Conservation (phyloP, 64 coral and sea anemone species). For the Hydrozoanthus tunicans region DNA sequence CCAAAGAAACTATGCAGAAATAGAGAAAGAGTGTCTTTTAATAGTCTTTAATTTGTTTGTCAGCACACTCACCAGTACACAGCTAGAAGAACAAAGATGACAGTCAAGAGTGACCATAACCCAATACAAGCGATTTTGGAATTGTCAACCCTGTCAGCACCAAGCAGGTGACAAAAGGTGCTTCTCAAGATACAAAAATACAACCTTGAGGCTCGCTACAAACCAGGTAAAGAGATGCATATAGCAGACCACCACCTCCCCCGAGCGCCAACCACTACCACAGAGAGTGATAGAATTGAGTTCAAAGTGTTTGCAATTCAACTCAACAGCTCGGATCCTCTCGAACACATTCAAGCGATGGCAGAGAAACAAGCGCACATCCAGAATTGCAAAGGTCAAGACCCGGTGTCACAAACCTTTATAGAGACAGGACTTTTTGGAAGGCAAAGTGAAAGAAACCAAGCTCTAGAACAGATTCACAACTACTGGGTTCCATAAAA, state of each 20-base stretch:
- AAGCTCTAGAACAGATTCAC: constrained; percentile 43
- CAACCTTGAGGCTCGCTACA: constrained; percentile 41
- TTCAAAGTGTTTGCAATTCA: constrained; percentile 28
- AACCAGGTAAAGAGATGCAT: constrained; percentile 34
- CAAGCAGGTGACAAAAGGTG: constrained; percentile 13
- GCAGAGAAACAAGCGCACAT: not conserved
- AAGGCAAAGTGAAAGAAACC: constrained; percentile 49
- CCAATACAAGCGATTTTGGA: too few species aligned
- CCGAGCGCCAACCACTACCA: constrained; percentile 43
- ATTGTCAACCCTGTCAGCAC: not conserved
- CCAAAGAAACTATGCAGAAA: too few species aligned
- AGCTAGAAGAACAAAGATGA: too few species aligned
- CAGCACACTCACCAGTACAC: constrained; percentile 11
- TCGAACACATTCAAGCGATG: constrained; percentile 29
- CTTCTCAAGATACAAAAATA: constrained; percentile 30
- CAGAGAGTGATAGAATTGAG: constrained; percentile 59
- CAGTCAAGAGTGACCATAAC: too few species aligned
- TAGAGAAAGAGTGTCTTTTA: not conserved
- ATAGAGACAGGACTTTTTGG: constrained; percentile 53
- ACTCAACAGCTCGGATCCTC: constrained; percentile 32
- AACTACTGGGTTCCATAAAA: too few species aligned
- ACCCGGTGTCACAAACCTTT: too few species aligned
- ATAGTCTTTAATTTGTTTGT: too few species aligned
- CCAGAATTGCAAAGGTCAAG: constrained; percentile 39
- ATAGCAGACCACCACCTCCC: not conserved